Base-by-base conservation (phyloP, 1,140 invertebrate species). In the Calycopis cecrops region DNA sequence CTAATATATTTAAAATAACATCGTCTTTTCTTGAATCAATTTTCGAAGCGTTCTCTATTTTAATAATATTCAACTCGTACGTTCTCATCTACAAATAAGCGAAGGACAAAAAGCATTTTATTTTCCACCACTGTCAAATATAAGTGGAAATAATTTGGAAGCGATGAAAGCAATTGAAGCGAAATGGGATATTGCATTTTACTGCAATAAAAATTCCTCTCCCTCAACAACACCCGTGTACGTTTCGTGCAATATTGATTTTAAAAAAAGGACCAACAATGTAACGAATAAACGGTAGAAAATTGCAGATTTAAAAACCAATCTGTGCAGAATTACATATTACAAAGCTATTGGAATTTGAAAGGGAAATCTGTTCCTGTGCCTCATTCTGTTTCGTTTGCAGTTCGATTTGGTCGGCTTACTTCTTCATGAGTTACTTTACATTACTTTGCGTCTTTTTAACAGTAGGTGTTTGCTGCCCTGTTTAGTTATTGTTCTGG, bases 71-170 rank as follows among this genome's bases (percentile, higher is more conserved):
- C 21, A 28, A 28, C 2, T 28, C 21, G 21, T 28, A 3, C 21
- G 21, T 28, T 28, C 21, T 28, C 21, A 28, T 28, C 21, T 3
- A 28, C 21, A 28, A 28, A 28, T 28, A 28, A 28, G 21, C 21
- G 6, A 28, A 3, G 21, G 2, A 28, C 21, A 28, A 28, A 28
- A 28, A 28, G 6, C 21, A 6, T 6, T 28, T 28, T 28, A 6
- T 6, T 28, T 28, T 28, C 21, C 21, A 6, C 21, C 21, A 3
- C 21, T 28, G 40, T 44, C 17, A 44, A 16, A 44, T 44, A 16
- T 44, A 44, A 44, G 40, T 44, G 9, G 40, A 44, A 44, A 44
- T 44, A 44, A 44, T 44, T 44, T 14, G 14, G 40, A 18, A 2
- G 2, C 21, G 14, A 9, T 4, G 12, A 16, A 44, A 44, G 14